These are phyloP conservation scores for Heteropelma amictum DNA, from an alignment of 2,888 invertebrate genomes.

Conservation along the genomic window DNA sequence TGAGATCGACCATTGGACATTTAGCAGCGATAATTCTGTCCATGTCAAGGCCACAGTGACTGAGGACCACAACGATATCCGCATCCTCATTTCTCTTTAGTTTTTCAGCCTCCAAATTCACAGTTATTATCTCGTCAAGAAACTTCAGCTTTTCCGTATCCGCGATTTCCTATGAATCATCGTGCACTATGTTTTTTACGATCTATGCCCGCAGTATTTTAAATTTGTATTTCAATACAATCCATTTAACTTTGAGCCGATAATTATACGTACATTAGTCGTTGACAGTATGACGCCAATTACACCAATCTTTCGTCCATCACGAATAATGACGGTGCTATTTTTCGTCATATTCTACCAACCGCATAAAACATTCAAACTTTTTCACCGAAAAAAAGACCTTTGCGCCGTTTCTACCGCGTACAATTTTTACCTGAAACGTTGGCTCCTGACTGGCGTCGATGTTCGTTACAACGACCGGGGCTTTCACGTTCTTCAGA, in stretches of 20 bases:
- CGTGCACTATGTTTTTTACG: neutral
- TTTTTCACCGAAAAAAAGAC: no score
- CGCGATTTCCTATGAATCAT: slow-evolving; percentile 81
- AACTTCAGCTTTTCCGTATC: slow-evolving; percentile 84
- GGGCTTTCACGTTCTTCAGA: slow-evolving; percentile 82
- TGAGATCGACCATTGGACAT: slow-evolving; percentile 86
- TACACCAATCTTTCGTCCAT: slow-evolving; percentile 85
- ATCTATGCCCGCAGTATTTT: neutral
- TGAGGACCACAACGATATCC: slow-evolving; percentile 89
- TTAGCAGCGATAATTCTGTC: slow-evolving; percentile 84
- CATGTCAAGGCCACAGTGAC: slow-evolving; percentile 87
- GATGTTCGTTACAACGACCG: slow-evolving; percentile 88
- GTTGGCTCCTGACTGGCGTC: slow-evolving; percentile 84
- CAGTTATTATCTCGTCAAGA: slow-evolving; percentile 84
- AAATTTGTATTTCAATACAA: neutral
- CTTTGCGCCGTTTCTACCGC: no score
- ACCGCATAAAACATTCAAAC: neutral
- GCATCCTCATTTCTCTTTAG: slow-evolving; percentile 81
- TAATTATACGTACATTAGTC: slow-evolving; percentile 80
- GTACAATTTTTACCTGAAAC: slow-evolving; percentile 72
- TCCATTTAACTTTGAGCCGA: neutral
- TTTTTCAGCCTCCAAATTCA: slow-evolving; percentile 84
- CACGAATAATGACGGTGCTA: slow-evolving; percentile 82
- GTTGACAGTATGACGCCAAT: slow-evolving; percentile 87
- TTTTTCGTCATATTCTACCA: slow-evolving; percentile 81